Evolutionary conservation across 1,140 invertebrate species (phyloP).

Genomic region (Heliconius hermathena): DNA sequence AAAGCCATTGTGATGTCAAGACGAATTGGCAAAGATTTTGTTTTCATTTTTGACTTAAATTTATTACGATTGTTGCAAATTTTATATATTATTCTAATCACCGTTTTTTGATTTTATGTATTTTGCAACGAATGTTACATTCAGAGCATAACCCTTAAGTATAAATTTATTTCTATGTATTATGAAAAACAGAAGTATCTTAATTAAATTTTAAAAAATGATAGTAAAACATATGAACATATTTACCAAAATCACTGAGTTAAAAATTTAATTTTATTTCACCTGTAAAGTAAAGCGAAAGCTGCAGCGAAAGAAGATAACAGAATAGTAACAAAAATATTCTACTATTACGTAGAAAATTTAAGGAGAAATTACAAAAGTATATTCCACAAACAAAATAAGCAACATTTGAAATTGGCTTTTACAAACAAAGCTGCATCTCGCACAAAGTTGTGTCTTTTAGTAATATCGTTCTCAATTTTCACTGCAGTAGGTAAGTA

Average conservation of each 20-base stretch:
- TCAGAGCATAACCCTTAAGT: no score
- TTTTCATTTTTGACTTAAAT: no score
- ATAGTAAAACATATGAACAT: not conserved
- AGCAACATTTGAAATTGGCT: slow-evolving; percentile 29
- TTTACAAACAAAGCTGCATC: slow-evolving; percentile 32
- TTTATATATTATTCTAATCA: no score
- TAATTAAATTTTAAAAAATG: no score
- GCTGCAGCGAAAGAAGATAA: not conserved
- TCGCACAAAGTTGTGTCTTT: slow-evolving; percentile 38
- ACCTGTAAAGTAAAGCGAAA: not conserved
- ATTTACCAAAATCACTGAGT: not conserved
- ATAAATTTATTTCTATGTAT: no score
- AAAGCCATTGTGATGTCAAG: no score
- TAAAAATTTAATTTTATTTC: not conserved
- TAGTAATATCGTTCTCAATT: slow-evolving; percentile 38
- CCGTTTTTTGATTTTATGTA: no score
- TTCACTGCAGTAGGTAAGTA: slow-evolving; percentile 30
- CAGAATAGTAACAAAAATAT: not conserved
- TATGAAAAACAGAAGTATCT: no score
- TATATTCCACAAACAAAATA: slow-evolving; percentile 21
- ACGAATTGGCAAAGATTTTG: no score
- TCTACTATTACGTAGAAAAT: not conserved
- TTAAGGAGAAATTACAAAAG: slow-evolving; percentile 1
- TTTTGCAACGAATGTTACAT: no score
- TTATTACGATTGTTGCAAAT: no score